These are phyloP conservation scores for Gadopsis marmoratus DNA, from an alignment of 2,797 vertebrate species.

Conservation along the genomic window DNA sequence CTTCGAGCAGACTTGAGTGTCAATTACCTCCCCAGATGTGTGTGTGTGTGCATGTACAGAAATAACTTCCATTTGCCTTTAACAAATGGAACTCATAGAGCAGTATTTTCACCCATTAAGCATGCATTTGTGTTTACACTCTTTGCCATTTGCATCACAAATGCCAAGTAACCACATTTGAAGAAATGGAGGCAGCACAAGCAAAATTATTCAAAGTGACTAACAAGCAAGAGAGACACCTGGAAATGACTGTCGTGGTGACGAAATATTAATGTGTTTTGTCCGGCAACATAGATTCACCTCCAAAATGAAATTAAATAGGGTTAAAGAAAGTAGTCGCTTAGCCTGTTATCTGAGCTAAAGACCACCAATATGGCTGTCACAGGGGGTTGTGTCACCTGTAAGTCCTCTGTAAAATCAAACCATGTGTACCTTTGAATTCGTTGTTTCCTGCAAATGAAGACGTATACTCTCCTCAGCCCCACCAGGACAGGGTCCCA, in stretches of 20 bases:
- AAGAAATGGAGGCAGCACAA: not conserved
- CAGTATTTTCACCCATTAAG: conserved; percentile 32
- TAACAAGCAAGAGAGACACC: not conserved
- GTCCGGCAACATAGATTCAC: not conserved
- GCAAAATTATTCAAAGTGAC: conserved; percentile 21
- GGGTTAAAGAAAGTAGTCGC: not conserved
- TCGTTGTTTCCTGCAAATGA: conserved; percentile 93
- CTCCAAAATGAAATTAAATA: not conserved
- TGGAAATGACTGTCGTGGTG: not conserved
- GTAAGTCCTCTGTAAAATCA: not conserved
- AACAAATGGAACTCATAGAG: conserved; percentile 14
- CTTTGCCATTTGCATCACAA: conserved; percentile 30
- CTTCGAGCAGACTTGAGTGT: not conserved
- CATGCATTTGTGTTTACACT: conserved; percentile 9
- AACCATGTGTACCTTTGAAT: conserved; percentile 87
- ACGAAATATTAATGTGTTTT: not conserved
- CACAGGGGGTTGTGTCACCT: not conserved
- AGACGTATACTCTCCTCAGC: conserved; percentile 92
- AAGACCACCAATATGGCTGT: not conserved
- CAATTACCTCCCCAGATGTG: conserved; percentile 15
- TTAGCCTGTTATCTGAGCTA: not conserved
- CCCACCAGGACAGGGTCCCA: conserved; percentile 98
- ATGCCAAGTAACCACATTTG: conserved; percentile 22
- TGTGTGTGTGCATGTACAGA: conserved; percentile 19
- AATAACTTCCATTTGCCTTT: conserved; percentile 20